These are phyloP conservation scores for Microchirus variegatus DNA, from an alignment of 2,797 vertebrate species.

Conservation along the genomic window DNA sequence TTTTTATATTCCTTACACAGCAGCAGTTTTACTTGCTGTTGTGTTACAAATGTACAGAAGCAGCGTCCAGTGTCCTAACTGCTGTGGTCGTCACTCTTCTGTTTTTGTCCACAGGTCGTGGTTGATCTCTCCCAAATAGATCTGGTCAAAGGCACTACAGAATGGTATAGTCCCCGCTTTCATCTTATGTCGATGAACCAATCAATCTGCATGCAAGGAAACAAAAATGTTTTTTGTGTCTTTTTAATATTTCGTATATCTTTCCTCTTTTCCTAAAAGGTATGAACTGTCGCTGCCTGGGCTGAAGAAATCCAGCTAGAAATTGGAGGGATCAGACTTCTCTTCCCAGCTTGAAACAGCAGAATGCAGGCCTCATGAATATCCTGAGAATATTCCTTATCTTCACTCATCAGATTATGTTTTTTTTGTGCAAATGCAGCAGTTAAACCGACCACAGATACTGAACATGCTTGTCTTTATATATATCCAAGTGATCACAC, in stretches of 20 bases:
- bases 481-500: no score
- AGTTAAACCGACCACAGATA: no score
- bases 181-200: background rate
- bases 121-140: conserved; percentile 90
- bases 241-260: background rate
- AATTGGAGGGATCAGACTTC: conserved; percentile 6
- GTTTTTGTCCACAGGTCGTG: conserved; percentile 79
- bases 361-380: background rate
- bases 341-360: background rate
- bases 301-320: conserved; percentile 63
- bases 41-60: background rate
- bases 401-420: no score
- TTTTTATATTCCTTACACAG: background rate
- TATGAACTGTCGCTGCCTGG: conserved; percentile 79
- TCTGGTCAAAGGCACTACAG: conserved; percentile 84
- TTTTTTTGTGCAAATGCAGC: no score
- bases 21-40: background rate
- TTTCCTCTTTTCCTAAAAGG: conserved; percentile 55
- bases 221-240: background rate
- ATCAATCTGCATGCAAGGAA: background rate
- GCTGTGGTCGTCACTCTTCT: conserved; percentile 1
- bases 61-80: no score
- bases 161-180: conserved; percentile 81
- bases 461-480: no score
- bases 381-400: background rate